Conservation (phyloP, 1,140 invertebrate genomes). For the Olivierus martensii region DNA sequence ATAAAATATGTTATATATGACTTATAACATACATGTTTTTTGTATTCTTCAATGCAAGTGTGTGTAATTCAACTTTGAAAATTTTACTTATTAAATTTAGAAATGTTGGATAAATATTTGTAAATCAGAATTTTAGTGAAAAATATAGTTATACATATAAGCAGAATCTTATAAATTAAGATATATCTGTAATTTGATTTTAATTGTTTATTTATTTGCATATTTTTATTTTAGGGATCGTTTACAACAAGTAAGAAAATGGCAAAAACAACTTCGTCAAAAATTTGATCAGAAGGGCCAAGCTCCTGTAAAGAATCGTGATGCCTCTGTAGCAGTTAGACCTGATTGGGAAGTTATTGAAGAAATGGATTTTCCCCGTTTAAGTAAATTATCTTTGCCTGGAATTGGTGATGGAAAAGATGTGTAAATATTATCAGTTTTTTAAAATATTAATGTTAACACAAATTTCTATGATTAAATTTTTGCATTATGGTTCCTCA, state of each 20-base stretch:
- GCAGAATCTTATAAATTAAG: too few species aligned
- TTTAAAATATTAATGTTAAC: too few species aligned
- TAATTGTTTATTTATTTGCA: not conserved
- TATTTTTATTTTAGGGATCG: constrained; percentile 40
- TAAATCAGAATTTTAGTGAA: too few species aligned
- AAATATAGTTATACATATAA: too few species aligned
- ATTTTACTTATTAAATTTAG: too few species aligned
- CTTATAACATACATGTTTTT: too few species aligned
- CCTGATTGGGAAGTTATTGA: constrained; percentile 96
- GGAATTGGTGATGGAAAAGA: constrained; percentile 64
- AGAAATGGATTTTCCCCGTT: constrained; percentile 95
- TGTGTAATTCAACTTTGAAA: too few species aligned
- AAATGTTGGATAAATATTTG: too few species aligned
- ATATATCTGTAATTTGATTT: not conserved
- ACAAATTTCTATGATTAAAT: too few species aligned
- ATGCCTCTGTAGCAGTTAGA: constrained; percentile 92
- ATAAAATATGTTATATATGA: too few species aligned
- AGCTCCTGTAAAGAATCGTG: constrained; percentile 70
- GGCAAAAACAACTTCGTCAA: constrained; percentile 61
- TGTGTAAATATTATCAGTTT: constrained; percentile 38
- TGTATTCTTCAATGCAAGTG: too few species aligned
- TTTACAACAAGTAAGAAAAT: constrained; percentile 47
- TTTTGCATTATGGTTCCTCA: too few species aligned
- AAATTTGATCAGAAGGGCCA: constrained; percentile 43
- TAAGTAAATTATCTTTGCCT: constrained; percentile 82